A percentile compares a stretch with the other conserved stretches of the same genome.
These are phyloP conservation scores for Clarias pachynema DNA, from an alignment of 2,797 vertebrate genomes.

Conservation along the genomic window DNA sequence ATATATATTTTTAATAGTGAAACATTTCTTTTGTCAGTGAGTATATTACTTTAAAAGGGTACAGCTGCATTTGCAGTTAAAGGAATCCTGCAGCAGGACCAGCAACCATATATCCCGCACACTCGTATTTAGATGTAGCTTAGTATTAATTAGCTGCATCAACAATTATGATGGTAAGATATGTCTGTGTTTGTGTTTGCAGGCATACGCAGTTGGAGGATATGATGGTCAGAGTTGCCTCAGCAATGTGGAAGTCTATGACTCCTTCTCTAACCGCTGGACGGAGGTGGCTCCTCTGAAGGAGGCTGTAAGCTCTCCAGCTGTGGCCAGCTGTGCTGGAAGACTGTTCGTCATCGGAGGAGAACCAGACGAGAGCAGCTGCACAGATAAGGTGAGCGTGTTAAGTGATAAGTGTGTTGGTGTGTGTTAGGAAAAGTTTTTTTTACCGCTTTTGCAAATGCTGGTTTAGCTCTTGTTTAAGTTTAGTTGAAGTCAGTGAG, in stretches of 20 bases:
- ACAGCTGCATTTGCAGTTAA: neutral
- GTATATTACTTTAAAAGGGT: neutral
- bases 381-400: slow-evolving; percentile 90
- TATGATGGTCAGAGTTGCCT: slow-evolving; percentile 95
- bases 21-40: no score
- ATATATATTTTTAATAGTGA: no score
- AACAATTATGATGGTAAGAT: neutral
- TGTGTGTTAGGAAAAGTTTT: slow-evolving; percentile 12
- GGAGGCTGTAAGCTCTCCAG: slow-evolving; percentile 95
- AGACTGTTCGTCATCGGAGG: slow-evolving; percentile 97
- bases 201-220: slow-evolving; percentile 98
- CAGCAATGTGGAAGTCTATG: slow-evolving; percentile 94
- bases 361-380: slow-evolving; percentile 93
- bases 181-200: slow-evolving; percentile 37
- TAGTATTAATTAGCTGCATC: neutral
- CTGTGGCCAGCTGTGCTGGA: slow-evolving; percentile 89
- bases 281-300: slow-evolving; percentile 94
- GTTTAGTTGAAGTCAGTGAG: neutral
- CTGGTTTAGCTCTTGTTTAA: neutral
- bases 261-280: slow-evolving; percentile 98
- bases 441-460: neutral
- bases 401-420: neutral
- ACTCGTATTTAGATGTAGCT: neutral
- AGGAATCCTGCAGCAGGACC: neutral
- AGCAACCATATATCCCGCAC: neutral